These are phyloP conservation scores for Tanytarsus gracilentus DNA, from an alignment of 2,888 invertebrate genomes.

Conservation along the genomic window DNA sequence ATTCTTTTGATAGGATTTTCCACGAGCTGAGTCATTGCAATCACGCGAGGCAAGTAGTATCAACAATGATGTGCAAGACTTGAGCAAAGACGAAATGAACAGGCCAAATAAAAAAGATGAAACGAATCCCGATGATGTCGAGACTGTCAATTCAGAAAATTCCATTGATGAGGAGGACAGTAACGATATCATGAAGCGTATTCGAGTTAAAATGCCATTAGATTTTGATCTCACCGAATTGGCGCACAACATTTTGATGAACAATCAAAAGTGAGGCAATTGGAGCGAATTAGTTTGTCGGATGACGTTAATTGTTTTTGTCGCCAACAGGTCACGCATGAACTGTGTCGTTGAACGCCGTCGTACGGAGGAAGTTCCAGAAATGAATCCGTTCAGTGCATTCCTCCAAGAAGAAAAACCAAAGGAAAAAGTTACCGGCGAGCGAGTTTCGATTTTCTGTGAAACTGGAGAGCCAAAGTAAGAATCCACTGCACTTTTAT, in stretches of 20 bases:
- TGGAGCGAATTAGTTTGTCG: not conserved
- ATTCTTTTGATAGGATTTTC: constrained; percentile 38
- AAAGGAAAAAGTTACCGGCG: constrained; percentile 65
- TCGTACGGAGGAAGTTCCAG: constrained; percentile 69
- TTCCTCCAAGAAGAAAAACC: constrained; percentile 63
- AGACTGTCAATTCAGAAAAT: constrained; percentile 40
- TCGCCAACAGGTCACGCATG: constrained; percentile 59
- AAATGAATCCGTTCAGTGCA: constrained; percentile 55
- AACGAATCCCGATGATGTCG: constrained; percentile 31
- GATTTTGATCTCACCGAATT: constrained; percentile 76
- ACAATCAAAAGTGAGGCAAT: constrained; percentile 53
- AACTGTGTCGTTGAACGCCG: constrained; percentile 85
- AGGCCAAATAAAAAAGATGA: constrained; percentile 33
- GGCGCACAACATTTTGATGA: constrained; percentile 63
- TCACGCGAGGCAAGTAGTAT: constrained; percentile 9
- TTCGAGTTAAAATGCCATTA: constrained; percentile 63
- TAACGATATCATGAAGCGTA: constrained; percentile 47
- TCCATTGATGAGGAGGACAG: constrained; percentile 33
- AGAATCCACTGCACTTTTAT: not conserved
- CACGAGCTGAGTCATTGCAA: constrained; percentile 41
- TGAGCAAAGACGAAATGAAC: constrained; percentile 28
- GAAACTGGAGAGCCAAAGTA: constrained; percentile 54
- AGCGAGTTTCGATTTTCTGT: constrained; percentile 80
- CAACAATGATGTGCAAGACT: constrained; percentile 22
- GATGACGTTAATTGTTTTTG: not conserved